These are phyloP conservation scores for Dendrolimus houi DNA, from an alignment of 2,888 invertebrate genomes.

Conservation along the genomic window DNA sequence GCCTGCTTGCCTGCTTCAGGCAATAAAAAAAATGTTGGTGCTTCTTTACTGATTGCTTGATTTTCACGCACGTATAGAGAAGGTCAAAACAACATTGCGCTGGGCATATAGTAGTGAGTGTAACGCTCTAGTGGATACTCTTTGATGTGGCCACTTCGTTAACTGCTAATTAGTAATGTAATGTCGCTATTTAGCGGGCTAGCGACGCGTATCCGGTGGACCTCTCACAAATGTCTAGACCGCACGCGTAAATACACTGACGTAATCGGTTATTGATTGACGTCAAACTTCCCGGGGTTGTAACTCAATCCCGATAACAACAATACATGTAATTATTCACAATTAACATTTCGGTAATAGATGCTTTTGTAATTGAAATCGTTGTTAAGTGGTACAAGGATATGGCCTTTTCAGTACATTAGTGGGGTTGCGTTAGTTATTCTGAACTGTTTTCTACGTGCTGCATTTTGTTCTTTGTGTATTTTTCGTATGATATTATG, in stretches of 20 bases:
- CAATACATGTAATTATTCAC: neutral
- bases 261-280: constrained; percentile 18
- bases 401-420: neutral
- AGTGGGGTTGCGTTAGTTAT: neutral
- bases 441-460: constrained; percentile 6
- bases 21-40: too few species aligned
- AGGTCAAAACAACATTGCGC: neutral
- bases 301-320: constrained; percentile 1
- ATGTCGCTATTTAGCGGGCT: constrained; percentile 8
- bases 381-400: neutral
- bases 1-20: too few species aligned
- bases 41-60: too few species aligned
- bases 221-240: constrained; percentile 11
- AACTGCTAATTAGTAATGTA: constrained; percentile 4
- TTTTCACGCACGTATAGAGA: too few species aligned
- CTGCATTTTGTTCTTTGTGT: too few species aligned
- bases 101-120: neutral
- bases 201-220: constrained; percentile 27
- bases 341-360: neutral
- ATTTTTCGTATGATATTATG: too few species aligned
- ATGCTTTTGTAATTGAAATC: neutral
- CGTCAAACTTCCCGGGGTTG: constrained; percentile 10
- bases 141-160: neutral
- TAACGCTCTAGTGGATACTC: neutral
- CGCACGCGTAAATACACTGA: constrained; percentile 9